Base-by-base conservation (phyloP, 2,888 invertebrate species). In the Pammene aurita region DNA sequence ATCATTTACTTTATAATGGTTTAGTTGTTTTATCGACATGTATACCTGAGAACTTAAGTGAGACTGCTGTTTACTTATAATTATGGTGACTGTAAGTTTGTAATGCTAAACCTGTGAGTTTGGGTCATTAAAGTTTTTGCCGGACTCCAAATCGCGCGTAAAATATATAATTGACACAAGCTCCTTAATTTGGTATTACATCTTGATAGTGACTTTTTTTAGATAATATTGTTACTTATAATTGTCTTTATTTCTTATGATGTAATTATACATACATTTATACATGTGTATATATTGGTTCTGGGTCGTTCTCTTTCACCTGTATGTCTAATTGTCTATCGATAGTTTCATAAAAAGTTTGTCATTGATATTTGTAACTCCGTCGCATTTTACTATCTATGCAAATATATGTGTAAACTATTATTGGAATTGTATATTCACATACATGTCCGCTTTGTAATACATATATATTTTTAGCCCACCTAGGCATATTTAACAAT, bases 401-500 rank as follows among this genome's bases (percentile, higher is more conserved):
- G 67, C 71, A 73, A 72, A 67, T 69, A 76, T 71, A 72, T 65
- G 65, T 78, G 78, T 77, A 77, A 76, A 78, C 78, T 78, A 81
- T 78, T 83, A 82, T 80, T 79, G 78, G 80, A 84, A 80, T 78
- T 78, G 81, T 84, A 84, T 83, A 84, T 82, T 82, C 76, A 79
- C 76, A 79, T 80, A 81, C 79, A 81, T 82, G 83, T 84, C 82
- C 81, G 85, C 86, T 86, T 85, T 78, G 79, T 77, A 77, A 82
- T 83, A 50, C 50, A 62, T 62, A 85, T 78, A 84, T 80, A 79
- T 74, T 76, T 71, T 72, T 80, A 84, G 81, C 79, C 87, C 88
- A 89, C 87, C 82, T 90, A 90, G 87, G 82, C 80, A 82, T 80
- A 84, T 77, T 76, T 72, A 75, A 79, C 82, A 88, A 85, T 84